These are phyloP conservation scores for Philypnodon macrostomus DNA, from an alignment of 2,797 vertebrate species.

Conservation along the genomic window DNA sequence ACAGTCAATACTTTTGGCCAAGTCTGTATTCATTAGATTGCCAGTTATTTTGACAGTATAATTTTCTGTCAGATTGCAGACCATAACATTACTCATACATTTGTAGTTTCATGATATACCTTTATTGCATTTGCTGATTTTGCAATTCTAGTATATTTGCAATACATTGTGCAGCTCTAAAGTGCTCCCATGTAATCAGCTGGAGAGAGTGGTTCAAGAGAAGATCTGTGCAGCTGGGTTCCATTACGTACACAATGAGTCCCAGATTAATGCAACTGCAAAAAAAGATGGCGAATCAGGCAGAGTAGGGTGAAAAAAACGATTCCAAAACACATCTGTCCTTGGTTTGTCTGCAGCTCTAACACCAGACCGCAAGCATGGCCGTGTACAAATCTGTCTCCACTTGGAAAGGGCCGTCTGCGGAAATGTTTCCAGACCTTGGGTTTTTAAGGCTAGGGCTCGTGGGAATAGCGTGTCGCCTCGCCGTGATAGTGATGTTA, in stretches of 20 bases:
- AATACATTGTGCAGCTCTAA: no score
- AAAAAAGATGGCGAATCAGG: conserved; percentile 29
- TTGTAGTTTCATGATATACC: no score
- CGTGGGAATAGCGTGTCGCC: conserved; percentile 59
- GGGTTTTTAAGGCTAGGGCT: conserved; percentile 52
- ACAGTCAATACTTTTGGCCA: no score
- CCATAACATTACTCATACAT: no score
- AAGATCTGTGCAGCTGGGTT: conserved; percentile 75
- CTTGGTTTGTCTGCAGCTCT: conserved; percentile 72
- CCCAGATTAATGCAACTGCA: conserved; percentile 70
- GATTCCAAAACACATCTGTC: conserved; percentile 75
- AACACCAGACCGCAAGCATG: conserved; percentile 68
- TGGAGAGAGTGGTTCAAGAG: conserved; percentile 67
- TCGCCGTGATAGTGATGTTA: conserved; percentile 42
- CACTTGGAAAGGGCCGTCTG: conserved; percentile 55
- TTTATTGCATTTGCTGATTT: no score
- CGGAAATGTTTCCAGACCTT: conserved; percentile 70
- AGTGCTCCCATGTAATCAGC: conserved; percentile 65
- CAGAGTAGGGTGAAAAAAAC: conserved; percentile 27
- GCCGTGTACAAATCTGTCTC: conserved; percentile 73
- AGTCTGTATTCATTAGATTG: no score
- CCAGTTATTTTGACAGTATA: no score
- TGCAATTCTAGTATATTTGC: no score
- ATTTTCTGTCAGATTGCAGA: no score
- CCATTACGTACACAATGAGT: conserved; percentile 78